Evolutionary conservation across 2,797 vertebrate genomes (phyloP), one percentile per base, ranked within the genome.

Genomic region (Poecilia picta): DNA sequence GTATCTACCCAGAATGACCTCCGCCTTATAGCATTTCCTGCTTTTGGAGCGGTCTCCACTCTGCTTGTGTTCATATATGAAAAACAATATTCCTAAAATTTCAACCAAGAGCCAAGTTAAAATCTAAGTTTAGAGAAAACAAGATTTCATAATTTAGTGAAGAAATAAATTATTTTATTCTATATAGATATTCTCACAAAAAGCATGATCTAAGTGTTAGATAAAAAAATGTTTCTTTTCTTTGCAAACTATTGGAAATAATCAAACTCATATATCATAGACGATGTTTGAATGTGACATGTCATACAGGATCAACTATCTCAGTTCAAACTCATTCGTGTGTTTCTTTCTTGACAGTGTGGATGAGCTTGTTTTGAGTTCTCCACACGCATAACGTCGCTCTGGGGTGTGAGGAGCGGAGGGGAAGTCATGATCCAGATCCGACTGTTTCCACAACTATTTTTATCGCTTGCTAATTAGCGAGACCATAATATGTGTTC

Each of bases 391-490:
- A 73, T 51, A 36, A 68, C 66, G 77, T 68, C 41, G 73, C 89
- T 82, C 75, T 0, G 36, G 2, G 81, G 76, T 81, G 82, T 87
- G 81, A 71, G 79, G 64, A 81, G 36, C 25, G 11, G 36, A 72
- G 79, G 81, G 68, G 72, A 81, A 89, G 88, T 80, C 80, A 47
- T 89, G 93, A 93, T 88, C 93, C 89, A 93, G 66, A 85, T 92
- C 86, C 78, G 0, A 78, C 72, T 8, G 79, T 83, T 88, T 87
- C 74, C 75, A 82, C 74, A 74, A 91, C 93, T 95, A 94, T 94
- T 95, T 95, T 93, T 94, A 94, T 90, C 90, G 25, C 79, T 76
- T 49, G 31, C 91, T 94, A 94, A 95, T 95, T 94, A 94, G 92
- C 70, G 0, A 78, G 77, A 85, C 74, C 88, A 91, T 92, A 93